Evolutionary conservation across 2,113 vertebrate genomes (phyloP).

Genomic region (Istiophorus platypterus): DNA sequence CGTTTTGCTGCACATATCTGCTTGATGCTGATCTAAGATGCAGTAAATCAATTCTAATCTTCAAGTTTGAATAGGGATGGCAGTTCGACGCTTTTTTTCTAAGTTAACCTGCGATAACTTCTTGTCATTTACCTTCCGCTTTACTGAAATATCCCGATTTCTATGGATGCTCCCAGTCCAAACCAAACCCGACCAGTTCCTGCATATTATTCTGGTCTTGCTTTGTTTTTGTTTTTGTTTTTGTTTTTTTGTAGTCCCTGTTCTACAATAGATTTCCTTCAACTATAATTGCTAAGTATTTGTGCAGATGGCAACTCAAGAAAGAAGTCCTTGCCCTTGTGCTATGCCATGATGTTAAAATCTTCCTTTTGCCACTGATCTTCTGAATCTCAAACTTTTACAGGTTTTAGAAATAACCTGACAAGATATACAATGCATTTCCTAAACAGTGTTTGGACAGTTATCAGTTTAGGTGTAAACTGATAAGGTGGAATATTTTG

Average conservation of each 20-base stretch:
- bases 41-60: constrained; percentile 4
- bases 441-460: too few relatives aligned
- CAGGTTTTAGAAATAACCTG: too few relatives aligned
- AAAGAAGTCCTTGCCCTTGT: neutral
- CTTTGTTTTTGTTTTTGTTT: too few relatives aligned
- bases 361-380: neutral
- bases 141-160: neutral
- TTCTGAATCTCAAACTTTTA: neutral
- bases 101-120: neutral
- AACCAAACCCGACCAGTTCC: too few relatives aligned
- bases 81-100: constrained; percentile 11
- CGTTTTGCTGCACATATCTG: constrained; percentile 4
- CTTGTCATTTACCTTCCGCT: neutral
- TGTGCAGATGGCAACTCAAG: neutral
- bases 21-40: constrained; percentile 27
- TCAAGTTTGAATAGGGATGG: neutral
- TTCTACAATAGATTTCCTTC: neutral
- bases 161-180: neutral
- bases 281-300: neutral
- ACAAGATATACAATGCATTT: too few relatives aligned
- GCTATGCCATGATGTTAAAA: neutral
- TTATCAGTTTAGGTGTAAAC: too few relatives aligned
- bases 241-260: neutral
- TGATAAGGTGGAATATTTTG: too few relatives aligned
- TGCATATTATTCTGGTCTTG: too few relatives aligned